Conservation (phyloP, 2,888 invertebrate species). For the Napeogenes inachia region DNA sequence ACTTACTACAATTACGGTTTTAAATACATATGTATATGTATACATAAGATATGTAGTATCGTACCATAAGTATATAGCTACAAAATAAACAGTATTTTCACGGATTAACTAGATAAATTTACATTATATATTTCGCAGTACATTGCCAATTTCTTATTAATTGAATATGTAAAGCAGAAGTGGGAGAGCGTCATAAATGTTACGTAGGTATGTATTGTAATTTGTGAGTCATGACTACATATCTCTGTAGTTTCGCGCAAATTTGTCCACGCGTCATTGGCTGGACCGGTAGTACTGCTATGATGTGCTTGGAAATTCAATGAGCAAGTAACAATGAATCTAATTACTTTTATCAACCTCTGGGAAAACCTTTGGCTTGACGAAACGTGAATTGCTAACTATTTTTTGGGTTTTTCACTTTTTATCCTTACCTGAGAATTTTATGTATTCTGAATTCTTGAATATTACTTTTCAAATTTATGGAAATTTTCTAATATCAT, state of each 20-base stretch:
- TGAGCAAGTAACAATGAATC: constrained; percentile 34
- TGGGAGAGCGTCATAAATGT: constrained; percentile 34
- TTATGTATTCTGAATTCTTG: no score
- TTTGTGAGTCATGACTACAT: constrained; percentile 59
- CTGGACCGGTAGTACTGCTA: constrained; percentile 28
- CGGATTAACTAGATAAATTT: no score
- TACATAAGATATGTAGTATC: no score
- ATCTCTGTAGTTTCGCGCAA: constrained; percentile 65
- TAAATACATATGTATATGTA: no score
- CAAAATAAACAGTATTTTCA: no score
- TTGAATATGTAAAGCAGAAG: constrained; percentile 15
- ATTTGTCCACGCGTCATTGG: constrained; percentile 62
- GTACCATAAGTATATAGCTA: no score
- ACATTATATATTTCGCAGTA: not conserved
- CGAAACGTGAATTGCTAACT: constrained; percentile 21
- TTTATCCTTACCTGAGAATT: not conserved
- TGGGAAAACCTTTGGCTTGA: constrained; percentile 31
- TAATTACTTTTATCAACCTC: constrained; percentile 25
- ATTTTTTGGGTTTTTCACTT: constrained; percentile 13
- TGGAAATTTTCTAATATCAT: no score
- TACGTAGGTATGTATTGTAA: constrained; percentile 41
- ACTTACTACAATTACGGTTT: no score
- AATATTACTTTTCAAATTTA: no score
- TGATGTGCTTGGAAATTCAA: constrained; percentile 36
- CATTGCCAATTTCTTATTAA: not conserved